phyloP scores from a whole-genome alignment of 1,140 invertebrate species.

The Aphelenchoides fujianensis region DNA sequence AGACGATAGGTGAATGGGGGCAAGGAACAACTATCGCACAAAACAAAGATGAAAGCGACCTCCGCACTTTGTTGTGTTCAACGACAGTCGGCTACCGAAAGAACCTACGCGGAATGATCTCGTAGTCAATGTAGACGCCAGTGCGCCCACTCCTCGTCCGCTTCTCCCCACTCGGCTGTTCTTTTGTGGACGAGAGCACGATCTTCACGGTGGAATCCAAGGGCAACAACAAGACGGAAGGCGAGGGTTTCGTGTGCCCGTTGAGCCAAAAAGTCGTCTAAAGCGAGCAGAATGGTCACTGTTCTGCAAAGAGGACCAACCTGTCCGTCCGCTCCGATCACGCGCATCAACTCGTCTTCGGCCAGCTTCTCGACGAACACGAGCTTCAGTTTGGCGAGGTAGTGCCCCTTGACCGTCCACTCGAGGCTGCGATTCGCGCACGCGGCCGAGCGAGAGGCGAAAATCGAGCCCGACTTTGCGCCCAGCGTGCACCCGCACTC shows the following conservation, averaged over 20 bases:
- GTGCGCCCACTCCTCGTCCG: neutral
- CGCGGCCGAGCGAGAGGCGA: neutral
- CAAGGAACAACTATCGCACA: too few species aligned
- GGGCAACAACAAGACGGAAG: neutral
- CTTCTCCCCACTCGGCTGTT: neutral
- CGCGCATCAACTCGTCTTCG: neutral
- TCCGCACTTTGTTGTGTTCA: too few species aligned
- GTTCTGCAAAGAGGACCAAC: neutral
- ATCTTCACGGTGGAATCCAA: neutral
- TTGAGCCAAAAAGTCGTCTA: conserved; percentile 1
- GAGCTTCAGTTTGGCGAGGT: conserved; percentile 13
- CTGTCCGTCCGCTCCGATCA: conserved; percentile 1
- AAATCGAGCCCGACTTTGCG: neutral
- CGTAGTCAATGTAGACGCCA: conserved; percentile 1
- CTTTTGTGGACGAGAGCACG: neutral
- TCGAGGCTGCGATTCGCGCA: neutral
- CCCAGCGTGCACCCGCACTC: conserved; percentile 12
- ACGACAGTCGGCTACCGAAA: too few species aligned
- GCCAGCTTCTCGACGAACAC: conserved; percentile 10
- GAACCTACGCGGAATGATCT: conserved; percentile 18
- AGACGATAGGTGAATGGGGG: neutral
- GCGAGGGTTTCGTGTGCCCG: neutral
- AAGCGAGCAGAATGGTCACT: neutral
- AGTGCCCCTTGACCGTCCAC: neutral
- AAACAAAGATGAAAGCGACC: too few species aligned